Evolutionary conservation across 2,888 invertebrate genomes (phyloP).

Genomic region (Branchinecta sandiegonensis): DNA sequence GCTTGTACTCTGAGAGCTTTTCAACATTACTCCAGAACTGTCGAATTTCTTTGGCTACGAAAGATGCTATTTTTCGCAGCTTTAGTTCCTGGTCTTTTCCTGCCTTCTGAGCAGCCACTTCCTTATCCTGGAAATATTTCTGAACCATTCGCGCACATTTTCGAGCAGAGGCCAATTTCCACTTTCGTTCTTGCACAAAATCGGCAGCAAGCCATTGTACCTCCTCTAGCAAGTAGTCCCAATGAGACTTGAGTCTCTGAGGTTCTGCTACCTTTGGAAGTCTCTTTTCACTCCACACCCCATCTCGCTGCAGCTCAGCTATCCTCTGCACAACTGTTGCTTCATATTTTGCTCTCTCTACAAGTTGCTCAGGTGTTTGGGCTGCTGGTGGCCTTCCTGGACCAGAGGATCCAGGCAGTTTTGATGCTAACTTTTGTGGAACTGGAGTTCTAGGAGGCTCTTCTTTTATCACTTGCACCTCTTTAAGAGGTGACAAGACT

Average conservation of each 20-base stretch:
- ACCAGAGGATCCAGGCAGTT: constrained; percentile 21
- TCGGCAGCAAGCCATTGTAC: constrained; percentile 97
- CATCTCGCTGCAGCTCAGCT: constrained; percentile 78
- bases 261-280: constrained; percentile 85
- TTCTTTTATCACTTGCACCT: constrained; percentile 24
- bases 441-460: constrained; percentile 31
- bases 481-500: constrained; percentile 27
- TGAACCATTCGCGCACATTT: constrained; percentile 83
- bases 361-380: constrained; percentile 52
- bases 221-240: constrained; percentile 97
- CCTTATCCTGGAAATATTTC: constrained; percentile 79
- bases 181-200: constrained; percentile 92
- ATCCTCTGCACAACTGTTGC: constrained; percentile 87
- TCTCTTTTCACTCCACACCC: constrained; percentile 82
- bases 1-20: constrained; percentile 90
- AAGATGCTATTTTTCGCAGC: constrained; percentile 67
- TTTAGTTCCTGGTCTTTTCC: constrained; percentile 82
- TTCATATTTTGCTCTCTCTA: constrained; percentile 77
- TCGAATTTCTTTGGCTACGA: constrained; percentile 80
- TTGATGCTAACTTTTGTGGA: constrained; percentile 31
- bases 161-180: constrained; percentile 90
- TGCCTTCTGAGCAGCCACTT: constrained; percentile 70
- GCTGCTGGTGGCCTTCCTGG: constrained; percentile 20
- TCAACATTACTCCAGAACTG: constrained; percentile 94
- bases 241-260: constrained; percentile 77